Evolutionary conservation across 2,113 vertebrate species (phyloP).

Genomic region (Oxyruncus cristatus): DNA sequence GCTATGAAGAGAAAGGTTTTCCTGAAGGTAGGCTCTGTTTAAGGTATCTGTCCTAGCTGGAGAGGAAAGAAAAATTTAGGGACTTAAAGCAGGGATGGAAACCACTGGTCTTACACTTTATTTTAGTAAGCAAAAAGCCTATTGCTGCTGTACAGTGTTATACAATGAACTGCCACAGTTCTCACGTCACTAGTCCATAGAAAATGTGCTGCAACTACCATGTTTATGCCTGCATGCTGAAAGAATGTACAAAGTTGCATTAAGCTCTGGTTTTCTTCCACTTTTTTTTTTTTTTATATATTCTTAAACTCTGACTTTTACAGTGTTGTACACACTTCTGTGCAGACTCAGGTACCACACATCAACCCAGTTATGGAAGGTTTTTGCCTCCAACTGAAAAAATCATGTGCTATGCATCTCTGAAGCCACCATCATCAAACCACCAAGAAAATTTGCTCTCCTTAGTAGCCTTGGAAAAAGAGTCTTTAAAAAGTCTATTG

Average conservation of each 20-base stretch:
- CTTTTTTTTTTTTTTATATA: neutral
- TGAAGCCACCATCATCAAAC: neutral
- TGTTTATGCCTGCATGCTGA: slow-evolving; percentile 5
- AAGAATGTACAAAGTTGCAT: slow-evolving; percentile 31
- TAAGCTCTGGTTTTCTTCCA: neutral
- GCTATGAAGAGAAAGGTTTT: neutral
- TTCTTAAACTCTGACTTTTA: neutral
- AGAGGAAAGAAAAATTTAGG: slow-evolving; percentile 26
- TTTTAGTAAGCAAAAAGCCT: slow-evolving; percentile 56
- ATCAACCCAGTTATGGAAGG: neutral
- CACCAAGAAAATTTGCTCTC: neutral
- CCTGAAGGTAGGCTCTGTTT: neutral
- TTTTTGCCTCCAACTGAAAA: neutral
- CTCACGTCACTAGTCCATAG: slow-evolving; percentile 32
- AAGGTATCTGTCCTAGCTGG: neutral
- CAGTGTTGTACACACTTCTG: neutral
- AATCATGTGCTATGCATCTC: neutral
- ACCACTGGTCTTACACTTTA: slow-evolving; percentile 38
- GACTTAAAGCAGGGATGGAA: slow-evolving; percentile 49
- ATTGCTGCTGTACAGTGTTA: slow-evolving; percentile 22
- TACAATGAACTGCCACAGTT: slow-evolving; percentile 19
- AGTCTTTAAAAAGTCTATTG: neutral
- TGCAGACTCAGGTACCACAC: neutral
- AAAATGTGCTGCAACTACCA: slow-evolving; percentile 34
- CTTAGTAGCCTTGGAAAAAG: neutral